Percentiles rank a stretch among this genome's conserved stretches.
Evolutionary conservation across 2,888 invertebrate species (phyloP).

Genomic region (Argyresthia goedartella): DNA sequence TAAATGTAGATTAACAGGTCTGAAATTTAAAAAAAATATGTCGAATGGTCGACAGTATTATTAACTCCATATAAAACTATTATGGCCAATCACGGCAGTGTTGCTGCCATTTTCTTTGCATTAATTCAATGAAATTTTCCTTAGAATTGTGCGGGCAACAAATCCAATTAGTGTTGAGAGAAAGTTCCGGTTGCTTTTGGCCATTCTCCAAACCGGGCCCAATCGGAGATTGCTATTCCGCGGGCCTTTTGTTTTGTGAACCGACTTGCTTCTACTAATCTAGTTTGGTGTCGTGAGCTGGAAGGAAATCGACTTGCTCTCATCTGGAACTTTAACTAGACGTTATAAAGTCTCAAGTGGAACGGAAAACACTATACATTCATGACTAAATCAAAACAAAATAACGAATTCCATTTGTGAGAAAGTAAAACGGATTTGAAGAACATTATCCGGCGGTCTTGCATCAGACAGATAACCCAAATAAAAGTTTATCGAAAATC

Average conservation of each 20-base stretch:
- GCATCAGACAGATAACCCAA: slow-evolving; percentile 5
- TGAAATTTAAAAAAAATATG: too few relatives aligned
- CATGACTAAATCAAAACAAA: too few relatives aligned
- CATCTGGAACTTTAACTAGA: neutral
- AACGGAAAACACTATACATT: too few relatives aligned
- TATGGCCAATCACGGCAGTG: too few relatives aligned
- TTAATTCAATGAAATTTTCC: slow-evolving; percentile 15
- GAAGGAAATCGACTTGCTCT: slow-evolving; percentile 25
- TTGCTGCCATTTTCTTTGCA: neutral
- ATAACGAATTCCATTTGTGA: too few relatives aligned
- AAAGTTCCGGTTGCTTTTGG: slow-evolving; percentile 53
- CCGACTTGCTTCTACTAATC: slow-evolving; percentile 37
- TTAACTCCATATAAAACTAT: too few relatives aligned
- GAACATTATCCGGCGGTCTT: neutral
- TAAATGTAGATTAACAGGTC: too few relatives aligned
- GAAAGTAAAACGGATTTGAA: too few relatives aligned
- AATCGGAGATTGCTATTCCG: slow-evolving; percentile 40
- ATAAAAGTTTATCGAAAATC: slow-evolving; percentile 14
- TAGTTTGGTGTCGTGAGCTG: slow-evolving; percentile 29
- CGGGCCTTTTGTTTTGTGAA: slow-evolving; percentile 23
- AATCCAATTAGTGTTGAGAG: slow-evolving; percentile 56
- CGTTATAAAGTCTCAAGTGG: too few relatives aligned
- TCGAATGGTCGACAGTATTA: too few relatives aligned
- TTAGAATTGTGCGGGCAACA: slow-evolving; percentile 30
- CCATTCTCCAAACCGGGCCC: slow-evolving; percentile 42